phyloP scores from a whole-genome alignment of 2,888 invertebrate genomes.

The Cheilosia urbana region DNA sequence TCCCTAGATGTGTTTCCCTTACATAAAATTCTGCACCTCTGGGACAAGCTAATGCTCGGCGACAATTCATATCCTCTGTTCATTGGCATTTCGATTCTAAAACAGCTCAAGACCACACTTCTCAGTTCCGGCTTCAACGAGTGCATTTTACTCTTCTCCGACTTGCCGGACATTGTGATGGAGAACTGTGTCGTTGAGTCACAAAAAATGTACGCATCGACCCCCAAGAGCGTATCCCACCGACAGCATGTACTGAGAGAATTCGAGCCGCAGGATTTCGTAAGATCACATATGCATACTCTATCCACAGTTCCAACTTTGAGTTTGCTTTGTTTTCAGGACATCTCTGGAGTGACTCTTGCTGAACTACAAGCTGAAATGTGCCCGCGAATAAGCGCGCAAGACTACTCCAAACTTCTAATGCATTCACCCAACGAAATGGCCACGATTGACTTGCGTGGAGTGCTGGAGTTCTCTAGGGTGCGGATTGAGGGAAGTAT shows the following conservation, averaged over 20 bases:
- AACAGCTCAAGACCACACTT: slow-evolving; percentile 92
- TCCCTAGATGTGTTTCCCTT: slow-evolving; percentile 97
- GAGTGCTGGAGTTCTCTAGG: slow-evolving; percentile 86
- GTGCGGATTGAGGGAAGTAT: slow-evolving; percentile 92
- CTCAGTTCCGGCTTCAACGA: slow-evolving; percentile 98
- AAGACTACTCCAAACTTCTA: slow-evolving; percentile 91
- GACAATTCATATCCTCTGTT: slow-evolving; percentile 97
- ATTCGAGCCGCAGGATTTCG: slow-evolving; percentile 80
- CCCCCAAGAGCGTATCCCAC: slow-evolving; percentile 94
- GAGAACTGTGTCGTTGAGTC: slow-evolving; percentile 96
- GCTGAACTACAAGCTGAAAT: slow-evolving; percentile 89
- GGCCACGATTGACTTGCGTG: slow-evolving; percentile 88
- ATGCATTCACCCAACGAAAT: slow-evolving; percentile 86
- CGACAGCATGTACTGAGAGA: slow-evolving; percentile 89
- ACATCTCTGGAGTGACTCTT: slow-evolving; percentile 86
- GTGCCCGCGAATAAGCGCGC: slow-evolving; percentile 93
- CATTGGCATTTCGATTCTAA: slow-evolving; percentile 96
- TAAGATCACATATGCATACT: slow-evolving; percentile 72
- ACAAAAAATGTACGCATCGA: slow-evolving; percentile 90
- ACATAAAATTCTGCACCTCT: slow-evolving; percentile 98
- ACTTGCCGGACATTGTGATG: slow-evolving; percentile 98
- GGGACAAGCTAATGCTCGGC: slow-evolving; percentile 97
- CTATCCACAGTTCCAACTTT: neutral
- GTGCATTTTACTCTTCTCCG: slow-evolving; percentile 98
- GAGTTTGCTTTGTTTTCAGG: slow-evolving; percentile 84